Conservation (phyloP, 2,797 vertebrate species). For the Sebastes melanostomus region DNA sequence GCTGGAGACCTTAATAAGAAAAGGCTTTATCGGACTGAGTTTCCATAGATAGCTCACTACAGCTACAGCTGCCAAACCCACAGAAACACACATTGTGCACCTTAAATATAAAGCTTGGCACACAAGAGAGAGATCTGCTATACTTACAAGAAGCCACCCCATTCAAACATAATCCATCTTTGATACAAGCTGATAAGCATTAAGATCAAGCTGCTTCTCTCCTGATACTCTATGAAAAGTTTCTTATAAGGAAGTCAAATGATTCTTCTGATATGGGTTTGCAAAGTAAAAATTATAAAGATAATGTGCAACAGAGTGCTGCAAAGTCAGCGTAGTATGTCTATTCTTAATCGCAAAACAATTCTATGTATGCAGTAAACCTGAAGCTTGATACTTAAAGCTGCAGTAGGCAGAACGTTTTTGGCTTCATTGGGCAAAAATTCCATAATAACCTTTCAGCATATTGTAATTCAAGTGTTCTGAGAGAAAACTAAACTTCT, state of each 20-base stretch:
- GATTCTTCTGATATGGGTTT: background rate
- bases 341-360: background rate
- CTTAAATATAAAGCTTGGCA: conserved; percentile 45
- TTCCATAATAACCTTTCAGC: no score
- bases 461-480: no score
- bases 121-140: background rate
- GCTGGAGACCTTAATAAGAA: conserved; percentile 32
- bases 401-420: no score
- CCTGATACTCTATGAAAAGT: background rate
- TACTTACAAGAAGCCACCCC: background rate
- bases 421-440: accelerated
- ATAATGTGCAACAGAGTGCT: background rate
- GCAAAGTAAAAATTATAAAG: background rate
- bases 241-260: background rate
- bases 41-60: conserved; percentile 26
- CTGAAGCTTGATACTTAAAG: background rate
- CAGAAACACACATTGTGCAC: conserved; percentile 30
- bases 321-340: background rate
- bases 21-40: conserved; percentile 17
- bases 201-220: background rate
- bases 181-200: conserved; percentile 4
- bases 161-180: conserved; percentile 12
- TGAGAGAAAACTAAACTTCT: no score
- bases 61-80: conserved; percentile 50
- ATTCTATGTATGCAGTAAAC: background rate